Evolutionary conservation across 1,140 invertebrate species (phyloP), one percentile per base, ranked within the genome.

Genomic region (Orussus abietinus): DNA sequence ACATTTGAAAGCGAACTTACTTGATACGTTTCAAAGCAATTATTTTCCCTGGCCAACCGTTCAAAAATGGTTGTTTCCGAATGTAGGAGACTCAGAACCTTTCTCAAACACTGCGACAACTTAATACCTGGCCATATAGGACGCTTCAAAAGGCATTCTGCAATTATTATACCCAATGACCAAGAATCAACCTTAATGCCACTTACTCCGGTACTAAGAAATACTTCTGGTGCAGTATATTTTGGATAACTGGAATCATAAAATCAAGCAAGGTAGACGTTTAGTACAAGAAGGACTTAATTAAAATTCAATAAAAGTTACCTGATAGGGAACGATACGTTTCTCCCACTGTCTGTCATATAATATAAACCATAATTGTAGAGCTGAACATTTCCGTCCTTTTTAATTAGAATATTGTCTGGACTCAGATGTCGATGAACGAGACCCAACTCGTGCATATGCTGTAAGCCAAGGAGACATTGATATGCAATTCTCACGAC

Each of bases 361-460:
- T 90, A 84, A 74, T 88, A 92, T 36, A 96, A 68, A 6, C 93
- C 95, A 78, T 90, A 96, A 70, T 95, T 93, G 53, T 90, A 91
- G 18, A 98, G 60, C 64, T 96, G 92, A 0, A 92, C 82, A 58
- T 82, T 76, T 21, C 80, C 79, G 53, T 80, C 69, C 25, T 73
- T 74, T 62, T 88, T 83, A 10, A 95, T 64, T 6, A 94, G 72
- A 52, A 98, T 87, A 72, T 92, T 93, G 46, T 90, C 84, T 39
- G 86, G 82, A 47, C 81, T 82, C 13, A 98, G 69, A 69, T 86
- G 88, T 49, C 89, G 80, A 61, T 90, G 86, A 6, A 85, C 83
- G 31, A 96, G 77, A 35, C 82, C 79, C 41, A 83, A 75, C 12
- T 76, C 58, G 62, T 95, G 85, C 9, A 98, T 74, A 58, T 84